phyloP scores from a whole-genome alignment of 2,797 vertebrate genomes.

The Pipistrellus nathusii region DNA sequence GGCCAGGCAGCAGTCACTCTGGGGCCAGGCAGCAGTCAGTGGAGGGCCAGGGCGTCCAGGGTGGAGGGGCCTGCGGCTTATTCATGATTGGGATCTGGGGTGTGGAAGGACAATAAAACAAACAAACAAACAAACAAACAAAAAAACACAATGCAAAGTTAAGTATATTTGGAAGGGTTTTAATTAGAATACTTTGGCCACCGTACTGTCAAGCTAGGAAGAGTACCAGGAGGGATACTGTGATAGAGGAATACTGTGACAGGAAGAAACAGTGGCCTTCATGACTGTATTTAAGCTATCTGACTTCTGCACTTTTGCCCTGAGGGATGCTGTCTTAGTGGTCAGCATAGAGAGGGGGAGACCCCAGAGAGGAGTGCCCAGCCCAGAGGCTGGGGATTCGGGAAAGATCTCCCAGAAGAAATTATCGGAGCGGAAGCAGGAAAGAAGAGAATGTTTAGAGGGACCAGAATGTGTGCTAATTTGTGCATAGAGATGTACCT shows the following conservation, averaged over 20 bases:
- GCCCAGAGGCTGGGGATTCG: background rate
- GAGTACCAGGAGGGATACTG: background rate
- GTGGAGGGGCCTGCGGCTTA: background rate
- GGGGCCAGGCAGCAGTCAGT: background rate
- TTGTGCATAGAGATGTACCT: background rate
- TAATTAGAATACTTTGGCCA: background rate
- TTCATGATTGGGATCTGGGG: background rate
- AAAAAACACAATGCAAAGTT: background rate
- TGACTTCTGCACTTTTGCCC: background rate
- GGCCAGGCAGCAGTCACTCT: background rate
- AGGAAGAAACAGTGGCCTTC: background rate
- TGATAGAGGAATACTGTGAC: background rate
- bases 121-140: background rate
- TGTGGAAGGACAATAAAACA: background rate
- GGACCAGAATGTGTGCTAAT: background rate
- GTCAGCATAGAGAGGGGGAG: background rate
- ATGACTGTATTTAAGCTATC: background rate
- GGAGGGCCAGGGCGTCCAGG: rapidly evolving
- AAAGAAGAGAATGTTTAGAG: background rate
- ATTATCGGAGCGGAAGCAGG: background rate
- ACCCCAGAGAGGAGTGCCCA: background rate
- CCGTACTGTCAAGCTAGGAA: background rate
- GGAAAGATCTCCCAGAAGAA: slow-evolving; percentile 3
- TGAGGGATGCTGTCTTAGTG: background rate
- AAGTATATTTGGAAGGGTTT: background rate